phyloP scores from a whole-genome alignment of 2,888 invertebrate genomes.

The Amphipoea oculea region DNA sequence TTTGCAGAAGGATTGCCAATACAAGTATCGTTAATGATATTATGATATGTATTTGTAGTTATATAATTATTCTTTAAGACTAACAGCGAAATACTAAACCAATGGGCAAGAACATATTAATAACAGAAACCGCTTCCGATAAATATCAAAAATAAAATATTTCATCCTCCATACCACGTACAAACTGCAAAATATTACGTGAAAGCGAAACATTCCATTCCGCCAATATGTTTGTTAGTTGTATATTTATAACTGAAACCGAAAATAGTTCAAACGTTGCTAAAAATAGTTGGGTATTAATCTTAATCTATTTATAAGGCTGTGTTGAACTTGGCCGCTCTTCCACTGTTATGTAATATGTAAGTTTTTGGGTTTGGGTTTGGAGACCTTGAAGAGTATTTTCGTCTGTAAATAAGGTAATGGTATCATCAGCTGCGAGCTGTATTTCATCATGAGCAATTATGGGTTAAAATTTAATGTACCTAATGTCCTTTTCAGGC shows the following conservation, averaged over 20 bases:
- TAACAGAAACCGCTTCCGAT: background rate
- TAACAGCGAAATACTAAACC: background rate
- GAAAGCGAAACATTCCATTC: constrained; percentile 42
- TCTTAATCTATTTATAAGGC: constrained; percentile 60
- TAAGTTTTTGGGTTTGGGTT: constrained; percentile 45
- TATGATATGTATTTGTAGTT: background rate
- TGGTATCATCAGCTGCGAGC: constrained; percentile 9
- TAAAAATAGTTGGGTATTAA: constrained; percentile 63
- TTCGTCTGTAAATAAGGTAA: constrained; percentile 28
- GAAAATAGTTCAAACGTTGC: constrained; percentile 61
- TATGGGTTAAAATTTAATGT: too few relatives aligned
- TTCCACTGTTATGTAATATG: constrained; percentile 27
- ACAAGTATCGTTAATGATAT: background rate
- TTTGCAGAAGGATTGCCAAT: too few relatives aligned
- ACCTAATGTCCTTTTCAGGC: background rate
- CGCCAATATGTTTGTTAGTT: constrained; percentile 29
- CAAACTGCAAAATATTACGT: constrained; percentile 24
- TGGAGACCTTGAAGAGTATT: constrained; percentile 52
- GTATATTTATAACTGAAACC: constrained; percentile 49
- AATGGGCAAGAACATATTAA: background rate
- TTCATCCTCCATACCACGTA: background rate
- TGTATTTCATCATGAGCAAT: background rate
- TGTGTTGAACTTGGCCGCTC: constrained; percentile 56
- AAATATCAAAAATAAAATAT: constrained; percentile 1
- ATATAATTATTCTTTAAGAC: background rate